Base-by-base conservation (phyloP, 2,797 vertebrate species). In the Vipera latastei region DNA sequence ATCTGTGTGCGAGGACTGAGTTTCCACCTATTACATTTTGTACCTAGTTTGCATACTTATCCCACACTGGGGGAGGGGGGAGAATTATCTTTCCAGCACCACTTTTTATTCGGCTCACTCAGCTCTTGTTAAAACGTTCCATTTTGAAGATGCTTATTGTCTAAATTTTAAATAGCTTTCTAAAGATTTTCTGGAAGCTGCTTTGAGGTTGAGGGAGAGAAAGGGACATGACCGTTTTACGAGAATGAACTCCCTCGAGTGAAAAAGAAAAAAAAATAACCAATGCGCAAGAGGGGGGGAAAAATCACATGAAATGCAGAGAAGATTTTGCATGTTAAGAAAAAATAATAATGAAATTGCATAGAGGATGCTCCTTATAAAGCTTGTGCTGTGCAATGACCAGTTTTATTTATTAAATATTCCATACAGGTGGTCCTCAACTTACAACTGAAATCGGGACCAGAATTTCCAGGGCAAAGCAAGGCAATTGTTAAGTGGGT, bases 51-150 rank as follows among this genome's bases (percentile, higher is more conserved):
- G 65, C n/a, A 73, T 32, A 55, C 86, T 26, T 16, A 55, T 32
- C 26, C 26, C 14, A 38, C n/a, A 59, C 5, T 1, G 14, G 16
- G 63, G 26, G 1, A 3, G 32, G 14, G 6, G 0, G 2, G 0
- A 32, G 6, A 73, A 73, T 38, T 38, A 38, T 73, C 2, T 73
- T 73, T 38, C 69, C 38, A 38, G 69, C 7, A 20, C 6, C 18
- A 78, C 32, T 78, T 78, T 78, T 38, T 20, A 73, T 78, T 38
- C 69, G 0, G 1, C 16, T 78, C 69, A 73, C 16, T 38, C 69
- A 4, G 18, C 20, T 8, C 32, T 38, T 78, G 32, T 78, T 38
- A 44, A 78, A 78, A 78, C 16, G 1, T 38, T 78, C 69, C 32
- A 4, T 78, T 78, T 20, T 18, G 65, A 78, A 44, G 38, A 78